Evolutionary conservation across 2,797 vertebrate species (phyloP).

Genomic region (Oryzias sinensis): DNA sequence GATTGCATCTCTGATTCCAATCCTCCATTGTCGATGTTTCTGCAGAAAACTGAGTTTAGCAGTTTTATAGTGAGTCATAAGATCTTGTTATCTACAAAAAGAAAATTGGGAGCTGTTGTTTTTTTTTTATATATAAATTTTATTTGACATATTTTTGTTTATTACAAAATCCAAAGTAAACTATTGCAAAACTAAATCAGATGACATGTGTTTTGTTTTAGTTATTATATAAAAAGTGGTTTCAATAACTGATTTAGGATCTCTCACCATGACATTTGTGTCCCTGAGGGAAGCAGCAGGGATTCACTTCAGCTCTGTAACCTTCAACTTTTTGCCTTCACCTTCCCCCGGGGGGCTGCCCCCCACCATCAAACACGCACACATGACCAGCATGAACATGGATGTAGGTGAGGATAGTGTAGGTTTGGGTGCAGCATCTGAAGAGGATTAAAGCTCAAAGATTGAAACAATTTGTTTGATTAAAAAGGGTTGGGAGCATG

Average conservation of each 20-base stretch:
- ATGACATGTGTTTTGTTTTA: conserved; percentile 16
- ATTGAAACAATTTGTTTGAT: conserved; percentile 23
- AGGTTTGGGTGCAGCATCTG: conserved; percentile 11
- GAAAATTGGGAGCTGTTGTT: no score
- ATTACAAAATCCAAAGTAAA: no score
- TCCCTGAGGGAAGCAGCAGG: conserved; percentile 78
- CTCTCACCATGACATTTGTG: conserved; percentile 83
- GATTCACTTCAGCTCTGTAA: conserved; percentile 79
- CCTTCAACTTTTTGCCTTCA: conserved; percentile 84
- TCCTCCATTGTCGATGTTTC: no score
- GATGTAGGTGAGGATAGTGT: conserved; percentile 31
- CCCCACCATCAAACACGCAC: conserved; percentile 59
- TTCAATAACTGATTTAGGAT: conserved; percentile 74
- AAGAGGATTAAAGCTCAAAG: conserved; percentile 25
- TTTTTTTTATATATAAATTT: no score
- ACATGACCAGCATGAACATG: conserved; percentile 27
- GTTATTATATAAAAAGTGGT: conserved; percentile 21
- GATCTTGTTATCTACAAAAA: no score
- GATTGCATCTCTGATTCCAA: no score
- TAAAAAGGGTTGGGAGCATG: conserved; percentile 7
- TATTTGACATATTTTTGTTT: no score
- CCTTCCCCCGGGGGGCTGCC: conserved; percentile 71
- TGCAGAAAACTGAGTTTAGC: no score
- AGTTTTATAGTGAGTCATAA: no score
- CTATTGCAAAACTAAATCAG: no score